phyloP scores from a whole-genome alignment of 2,113 vertebrate genomes.

The Machaerirhynchus nigripectus region DNA sequence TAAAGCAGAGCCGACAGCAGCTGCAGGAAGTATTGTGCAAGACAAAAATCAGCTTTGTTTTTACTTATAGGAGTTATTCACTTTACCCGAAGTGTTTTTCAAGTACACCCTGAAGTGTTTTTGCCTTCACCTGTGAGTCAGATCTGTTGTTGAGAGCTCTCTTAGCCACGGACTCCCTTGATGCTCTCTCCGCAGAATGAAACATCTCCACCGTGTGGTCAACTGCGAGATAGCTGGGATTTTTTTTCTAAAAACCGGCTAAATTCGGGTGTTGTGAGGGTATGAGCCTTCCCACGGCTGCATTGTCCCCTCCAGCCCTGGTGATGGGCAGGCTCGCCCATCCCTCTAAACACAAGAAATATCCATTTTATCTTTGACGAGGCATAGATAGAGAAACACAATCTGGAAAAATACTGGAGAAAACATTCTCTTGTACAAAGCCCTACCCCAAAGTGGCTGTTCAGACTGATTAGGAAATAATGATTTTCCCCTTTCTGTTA shows the following conservation, averaged over 20 bases:
- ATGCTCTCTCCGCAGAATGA: neutral
- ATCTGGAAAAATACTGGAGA: neutral
- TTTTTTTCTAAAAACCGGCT: neutral
- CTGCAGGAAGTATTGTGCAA: neutral
- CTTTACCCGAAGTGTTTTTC: neutral
- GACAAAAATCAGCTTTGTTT: neutral
- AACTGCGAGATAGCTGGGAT: neutral
- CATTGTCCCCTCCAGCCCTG: accelerated
- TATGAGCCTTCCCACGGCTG: neutral
- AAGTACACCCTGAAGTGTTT: neutral
- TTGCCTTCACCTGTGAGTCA: neutral
- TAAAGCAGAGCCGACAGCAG: neutral
- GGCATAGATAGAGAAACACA: neutral
- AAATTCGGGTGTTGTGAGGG: accelerated
- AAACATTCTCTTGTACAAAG: neutral
- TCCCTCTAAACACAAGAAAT: neutral
- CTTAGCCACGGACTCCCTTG: neutral
- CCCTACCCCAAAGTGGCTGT: neutral
- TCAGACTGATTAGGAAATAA: neutral
- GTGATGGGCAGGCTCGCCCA: accelerated
- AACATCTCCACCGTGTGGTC: constrained; percentile 65
- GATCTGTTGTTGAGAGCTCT: neutral
- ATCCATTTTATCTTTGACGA: neutral
- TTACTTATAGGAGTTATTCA: neutral
- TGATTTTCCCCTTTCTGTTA: neutral